A percentile compares a stretch with the other conserved stretches of the same genome.
Conservation (phyloP, 2,888 invertebrate genomes). For the Troides aeacus region DNA sequence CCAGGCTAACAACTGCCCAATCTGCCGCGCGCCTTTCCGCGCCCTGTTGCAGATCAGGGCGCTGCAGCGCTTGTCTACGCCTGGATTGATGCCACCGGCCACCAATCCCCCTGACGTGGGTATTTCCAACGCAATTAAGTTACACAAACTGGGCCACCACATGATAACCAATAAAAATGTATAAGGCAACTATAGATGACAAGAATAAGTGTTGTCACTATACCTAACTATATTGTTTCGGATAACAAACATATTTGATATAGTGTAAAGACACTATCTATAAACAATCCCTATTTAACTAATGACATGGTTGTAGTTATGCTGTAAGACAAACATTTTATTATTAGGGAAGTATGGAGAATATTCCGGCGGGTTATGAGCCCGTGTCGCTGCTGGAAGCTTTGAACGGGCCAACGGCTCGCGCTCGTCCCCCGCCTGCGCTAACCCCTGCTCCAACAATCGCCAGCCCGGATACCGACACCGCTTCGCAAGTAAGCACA, state of each 20-base stretch:
- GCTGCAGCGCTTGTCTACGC: constrained; percentile 86
- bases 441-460: constrained; percentile 51
- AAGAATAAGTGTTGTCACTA: too few species aligned
- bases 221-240: too few species aligned
- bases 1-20: constrained; percentile 99
- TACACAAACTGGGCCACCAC: too few species aligned
- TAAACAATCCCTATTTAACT: too few species aligned
- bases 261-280: too few species aligned
- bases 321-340: too few species aligned
- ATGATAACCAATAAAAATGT: too few species aligned
- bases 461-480: constrained; percentile 81
- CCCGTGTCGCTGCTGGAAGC: constrained; percentile 97
- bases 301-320: too few species aligned
- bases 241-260: too few species aligned
- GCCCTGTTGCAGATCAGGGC: constrained; percentile 97
- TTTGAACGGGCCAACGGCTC: constrained; percentile 91
- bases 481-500: constrained; percentile 69
- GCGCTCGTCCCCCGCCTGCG: constrained; percentile 65
- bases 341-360: constrained; percentile 84
- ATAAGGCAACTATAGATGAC: too few species aligned
- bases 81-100: constrained; percentile 35
- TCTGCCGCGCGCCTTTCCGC: constrained; percentile 98
- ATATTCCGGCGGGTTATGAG: constrained; percentile 95
- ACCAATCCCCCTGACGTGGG: constrained; percentile 80
- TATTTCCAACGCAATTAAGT: constrained; percentile 24